Base-by-base conservation (phyloP, 2,797 vertebrate species). In the Cryptoprocta ferox region DNA sequence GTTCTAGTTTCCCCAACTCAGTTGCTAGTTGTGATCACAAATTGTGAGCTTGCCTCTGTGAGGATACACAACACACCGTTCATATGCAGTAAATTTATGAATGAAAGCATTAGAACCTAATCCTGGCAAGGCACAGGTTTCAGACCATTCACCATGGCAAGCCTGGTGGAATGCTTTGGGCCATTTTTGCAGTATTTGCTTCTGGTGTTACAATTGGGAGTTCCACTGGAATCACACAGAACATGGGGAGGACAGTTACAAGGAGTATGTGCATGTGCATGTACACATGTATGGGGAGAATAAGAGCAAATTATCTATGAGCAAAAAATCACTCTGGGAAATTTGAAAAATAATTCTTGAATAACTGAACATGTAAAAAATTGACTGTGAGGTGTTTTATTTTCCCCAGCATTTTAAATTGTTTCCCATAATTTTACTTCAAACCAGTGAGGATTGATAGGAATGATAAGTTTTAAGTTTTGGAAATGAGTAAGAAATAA, bases 71-170 rank as follows among this genome's bases (percentile, higher is more conserved):
- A 24, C 30, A 32, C 26, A 7, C 1, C 63, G n/a, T 50, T 59
- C 11, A 3, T n/a, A 3, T n/a, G 15, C 37, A 37, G 12, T 59
- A 50, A 61, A 76, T 24, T 35, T 59, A 11, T 6, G 18, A 59
- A n/a, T 14, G 15, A 37, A 48, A 39, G 24, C 26, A 50, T 50
- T 26, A 18, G 30, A 30, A 26, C 0, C 7, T 6, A 26, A 8
- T 32, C 5, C 14, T 66, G 18, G 1, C 6, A 66, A 65, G 11
- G 28, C 35, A 0, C 30, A 87, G 24, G 32, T 65, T 63, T 53
- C 45, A 19, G 8, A 3, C 16, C 14, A 28, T 3, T 50, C 14
- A 7, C 16, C 0, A 1, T 2, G 4, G 5, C 6, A 4, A 26
- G n/a, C 42, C 14, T 53, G 24, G 0, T 6, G 16, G 18, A 3